These are phyloP conservation scores for Lypha dubia DNA, from an alignment of 2,888 invertebrate species.

Conservation along the genomic window DNA sequence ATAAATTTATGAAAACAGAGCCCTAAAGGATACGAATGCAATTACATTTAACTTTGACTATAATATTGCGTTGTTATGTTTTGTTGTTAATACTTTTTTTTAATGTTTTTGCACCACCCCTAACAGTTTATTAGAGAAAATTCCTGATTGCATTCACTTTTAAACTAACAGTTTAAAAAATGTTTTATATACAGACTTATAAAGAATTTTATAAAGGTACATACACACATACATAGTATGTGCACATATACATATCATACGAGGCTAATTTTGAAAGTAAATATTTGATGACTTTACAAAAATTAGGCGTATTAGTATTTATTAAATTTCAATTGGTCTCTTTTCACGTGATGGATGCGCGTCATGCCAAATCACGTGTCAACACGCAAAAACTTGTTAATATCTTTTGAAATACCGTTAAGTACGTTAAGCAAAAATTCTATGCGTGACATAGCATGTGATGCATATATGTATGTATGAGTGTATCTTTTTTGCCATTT, in stretches of 20 bases:
- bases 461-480: too few species aligned
- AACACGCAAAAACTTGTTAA: neutral
- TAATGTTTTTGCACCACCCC: conserved; percentile 2
- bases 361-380: neutral
- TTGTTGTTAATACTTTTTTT: neutral
- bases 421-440: neutral
- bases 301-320: neutral
- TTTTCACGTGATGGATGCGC: neutral
- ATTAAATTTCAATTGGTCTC: neutral
- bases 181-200: conserved; percentile 18
- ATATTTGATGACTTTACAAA: neutral
- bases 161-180: neutral
- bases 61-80: conserved; percentile 27
- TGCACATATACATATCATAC: neutral
- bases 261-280: neutral
- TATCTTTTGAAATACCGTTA: neutral
- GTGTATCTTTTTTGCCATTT: too few species aligned
- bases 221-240: too few species aligned
- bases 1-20: conserved; percentile 56
- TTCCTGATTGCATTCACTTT: conserved; percentile 24
- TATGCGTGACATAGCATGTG: neutral
- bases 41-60: conserved; percentile 42
- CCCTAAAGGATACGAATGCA: conserved; percentile 53
- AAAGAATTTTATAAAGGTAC: neutral
- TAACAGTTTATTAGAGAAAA: conserved; percentile 27